These are phyloP conservation scores for Gnatocerus cornutus DNA, from an alignment of 2,888 invertebrate species.

Conservation along the genomic window DNA sequence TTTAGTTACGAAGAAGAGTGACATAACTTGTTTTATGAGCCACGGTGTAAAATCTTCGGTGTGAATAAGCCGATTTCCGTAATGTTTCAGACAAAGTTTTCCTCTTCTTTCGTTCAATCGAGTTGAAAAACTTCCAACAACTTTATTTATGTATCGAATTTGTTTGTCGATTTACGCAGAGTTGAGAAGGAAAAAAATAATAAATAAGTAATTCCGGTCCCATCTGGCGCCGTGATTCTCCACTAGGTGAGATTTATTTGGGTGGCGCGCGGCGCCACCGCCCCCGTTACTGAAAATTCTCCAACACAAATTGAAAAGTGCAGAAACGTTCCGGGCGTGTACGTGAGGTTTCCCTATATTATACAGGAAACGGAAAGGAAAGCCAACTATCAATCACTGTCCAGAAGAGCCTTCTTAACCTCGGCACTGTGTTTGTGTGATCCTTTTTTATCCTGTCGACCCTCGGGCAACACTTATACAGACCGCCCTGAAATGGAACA, in stretches of 20 bases:
- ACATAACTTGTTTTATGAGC: slow-evolving; percentile 39
- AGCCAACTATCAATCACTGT: slow-evolving; percentile 65
- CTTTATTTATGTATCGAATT: slow-evolving; percentile 39
- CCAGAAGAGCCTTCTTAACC: slow-evolving; percentile 62
- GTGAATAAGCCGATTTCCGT: slow-evolving; percentile 43
- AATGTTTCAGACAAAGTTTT: slow-evolving; percentile 29
- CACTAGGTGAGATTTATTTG: slow-evolving; percentile 32
- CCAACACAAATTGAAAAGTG: slow-evolving; percentile 52
- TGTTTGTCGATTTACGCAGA: slow-evolving; percentile 30
- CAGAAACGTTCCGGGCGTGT: slow-evolving; percentile 46
- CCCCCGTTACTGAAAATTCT: slow-evolving; percentile 25
- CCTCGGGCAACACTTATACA: slow-evolving; percentile 54
- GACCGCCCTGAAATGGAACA: slow-evolving; percentile 40
- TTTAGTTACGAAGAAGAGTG: slow-evolving; percentile 16
- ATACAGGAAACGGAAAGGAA: slow-evolving; percentile 55
- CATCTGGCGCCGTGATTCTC: slow-evolving; percentile 31
- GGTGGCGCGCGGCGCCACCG: too few species aligned
- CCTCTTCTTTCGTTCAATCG: slow-evolving; percentile 35
- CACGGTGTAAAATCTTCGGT: slow-evolving; percentile 35
- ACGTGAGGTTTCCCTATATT: slow-evolving; percentile 51
- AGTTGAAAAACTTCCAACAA: slow-evolving; percentile 35
- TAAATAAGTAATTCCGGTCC: slow-evolving; percentile 27
- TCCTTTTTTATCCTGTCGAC: slow-evolving; percentile 61
- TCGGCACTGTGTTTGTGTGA: slow-evolving; percentile 61
- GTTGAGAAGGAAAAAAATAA: slow-evolving; percentile 25